Evolutionary conservation across 2,888 invertebrate species (phyloP), one percentile per base, ranked within the genome.

Genomic region (Cephus sareptanus): DNA sequence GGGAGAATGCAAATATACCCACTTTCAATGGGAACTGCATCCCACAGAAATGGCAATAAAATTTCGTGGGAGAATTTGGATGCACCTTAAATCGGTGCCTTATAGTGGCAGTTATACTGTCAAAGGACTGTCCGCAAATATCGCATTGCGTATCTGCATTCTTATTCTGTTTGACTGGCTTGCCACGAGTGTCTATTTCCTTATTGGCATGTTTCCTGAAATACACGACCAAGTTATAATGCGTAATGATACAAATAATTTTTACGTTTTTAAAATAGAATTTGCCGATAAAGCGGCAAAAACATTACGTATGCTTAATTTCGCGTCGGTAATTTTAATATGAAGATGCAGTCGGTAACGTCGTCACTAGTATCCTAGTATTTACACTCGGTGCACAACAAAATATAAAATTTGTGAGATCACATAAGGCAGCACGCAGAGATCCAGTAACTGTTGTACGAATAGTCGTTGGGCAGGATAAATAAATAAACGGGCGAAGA

Each of bases 21-120:
- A 94, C 93, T 92, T 94, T 94, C 87, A 95, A 92, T 13, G 95
- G 94, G 88, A 95, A 95, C 77, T 95, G 93, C 92, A 94, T 95
- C 12, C 95, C 95, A 88, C 95, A 95, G 92, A 94, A 93, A 35
- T 93, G 93, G 81, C 95, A 95, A 89, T 94, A 95, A 89, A 94
- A 93, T 88, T 95, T 95, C 34, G 93, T 92, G 74, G 93, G 93
- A 86, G 93, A 94, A 81, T 94, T 93, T 1, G 94, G 94, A 92
- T 95, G 95, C 82, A 94, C 92, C 86, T 94, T 94, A 88, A 94
- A 95, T 89, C 94, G 94, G 91, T 95, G 95, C 85, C 94, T 94
- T 84, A 95, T 94, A 6, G 95, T 94, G 81, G 93, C 93, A 1
- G 94, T 94, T 85, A 94, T 93, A 1, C 93, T 93, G 2, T 93